Conservation (phyloP, 2,888 invertebrate genomes). For the Bembecia ichneumoniformis region DNA sequence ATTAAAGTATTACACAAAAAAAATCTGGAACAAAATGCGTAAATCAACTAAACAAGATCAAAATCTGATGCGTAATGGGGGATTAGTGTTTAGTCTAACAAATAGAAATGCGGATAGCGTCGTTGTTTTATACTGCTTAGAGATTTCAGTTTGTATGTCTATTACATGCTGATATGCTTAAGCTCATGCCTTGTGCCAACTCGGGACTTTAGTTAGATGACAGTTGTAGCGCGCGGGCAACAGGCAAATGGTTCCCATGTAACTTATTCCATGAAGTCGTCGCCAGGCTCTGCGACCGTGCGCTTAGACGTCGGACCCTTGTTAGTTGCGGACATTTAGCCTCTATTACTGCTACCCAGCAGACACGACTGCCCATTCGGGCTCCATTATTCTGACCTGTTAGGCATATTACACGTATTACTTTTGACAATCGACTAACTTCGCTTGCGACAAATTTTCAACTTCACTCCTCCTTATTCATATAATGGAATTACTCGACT, state of each 20-base stretch:
- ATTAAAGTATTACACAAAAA: no score
- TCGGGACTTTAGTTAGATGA: not conserved
- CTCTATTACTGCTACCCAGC: slow-evolving; percentile 5
- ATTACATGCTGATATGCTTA: not conserved
- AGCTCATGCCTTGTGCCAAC: not conserved
- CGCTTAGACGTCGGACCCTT: slow-evolving; percentile 19
- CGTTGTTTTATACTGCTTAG: no score
- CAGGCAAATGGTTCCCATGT: slow-evolving; percentile 31
- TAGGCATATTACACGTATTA: not conserved
- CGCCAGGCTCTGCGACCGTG: slow-evolving; percentile 21
- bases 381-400: slow-evolving; percentile 10
- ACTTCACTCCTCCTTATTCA: no score
- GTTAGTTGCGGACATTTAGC: slow-evolving; percentile 21
- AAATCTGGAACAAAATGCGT: no score
- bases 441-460: not conserved
- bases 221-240: slow-evolving; percentile 15
- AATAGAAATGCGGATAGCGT: no score
- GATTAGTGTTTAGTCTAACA: no score
- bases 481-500: no score
- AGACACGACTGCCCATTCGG: slow-evolving; percentile 23
- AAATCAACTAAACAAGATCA: no score
- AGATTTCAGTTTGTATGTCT: no score
- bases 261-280: slow-evolving; percentile 40
- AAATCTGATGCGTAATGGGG: no score
- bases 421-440: not conserved